phyloP scores from a whole-genome alignment of 2,113 vertebrate species.

The Coturnix japonica region DNA sequence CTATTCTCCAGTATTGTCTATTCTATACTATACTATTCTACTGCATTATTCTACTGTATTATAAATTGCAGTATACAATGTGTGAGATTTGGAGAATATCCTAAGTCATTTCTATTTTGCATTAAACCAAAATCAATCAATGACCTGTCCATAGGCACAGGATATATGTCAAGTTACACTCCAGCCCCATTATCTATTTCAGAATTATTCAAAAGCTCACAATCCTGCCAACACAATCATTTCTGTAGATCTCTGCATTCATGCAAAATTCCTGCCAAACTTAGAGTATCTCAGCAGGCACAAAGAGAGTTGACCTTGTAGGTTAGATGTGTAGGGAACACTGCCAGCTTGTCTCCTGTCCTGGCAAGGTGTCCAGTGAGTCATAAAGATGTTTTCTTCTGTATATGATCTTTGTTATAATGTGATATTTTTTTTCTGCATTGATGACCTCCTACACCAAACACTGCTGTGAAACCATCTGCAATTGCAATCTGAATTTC shows the following conservation, averaged over 20 bases:
- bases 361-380: not conserved
- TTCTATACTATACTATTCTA: no score
- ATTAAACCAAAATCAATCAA: not conserved
- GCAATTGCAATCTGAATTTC: not conserved
- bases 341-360: not conserved
- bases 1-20: no score
- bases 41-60: no score
- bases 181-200: not conserved
- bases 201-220: not conserved
- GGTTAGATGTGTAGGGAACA: not conserved
- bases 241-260: not conserved
- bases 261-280: not conserved
- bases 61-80: not conserved
- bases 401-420: not conserved
- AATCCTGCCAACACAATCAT: not conserved
- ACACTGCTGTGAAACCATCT: not conserved
- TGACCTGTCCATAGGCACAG: fast-evolving
- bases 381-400: not conserved
- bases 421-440: not conserved
- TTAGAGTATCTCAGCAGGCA: not conserved
- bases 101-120: not conserved
- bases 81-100: not conserved
- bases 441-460: not conserved
- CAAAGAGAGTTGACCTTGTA: not conserved
- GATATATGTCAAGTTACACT: not conserved